A percentile compares a stretch with the other conserved stretches of the same genome.
phyloP scores from a whole-genome alignment of 2,888 invertebrate species.

The Drosophila subquinaria region DNA sequence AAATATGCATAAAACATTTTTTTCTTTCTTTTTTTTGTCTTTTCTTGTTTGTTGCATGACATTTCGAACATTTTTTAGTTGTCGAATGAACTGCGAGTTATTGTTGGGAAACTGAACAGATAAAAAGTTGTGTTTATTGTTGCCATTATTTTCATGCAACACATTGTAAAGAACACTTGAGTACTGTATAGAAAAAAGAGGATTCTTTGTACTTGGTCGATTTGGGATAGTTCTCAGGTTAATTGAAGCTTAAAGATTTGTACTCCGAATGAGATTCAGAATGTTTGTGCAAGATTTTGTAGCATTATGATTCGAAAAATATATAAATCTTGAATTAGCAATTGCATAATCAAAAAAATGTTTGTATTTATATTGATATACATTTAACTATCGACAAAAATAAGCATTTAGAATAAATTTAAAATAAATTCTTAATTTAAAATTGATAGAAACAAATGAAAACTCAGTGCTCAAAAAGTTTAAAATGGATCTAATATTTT shows the following conservation, averaged over 20 bases:
- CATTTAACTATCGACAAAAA: not conserved
- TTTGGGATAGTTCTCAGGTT: too few species aligned
- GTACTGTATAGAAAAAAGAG: too few species aligned
- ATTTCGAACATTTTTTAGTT: conserved; percentile 45
- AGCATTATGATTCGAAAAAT: too few species aligned
- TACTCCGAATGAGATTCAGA: not conserved
- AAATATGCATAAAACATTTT: conserved; percentile 57
- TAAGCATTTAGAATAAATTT: not conserved
- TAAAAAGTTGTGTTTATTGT: not conserved
- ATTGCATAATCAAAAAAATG: not conserved
- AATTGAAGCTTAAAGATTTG: too few species aligned
- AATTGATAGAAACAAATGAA: too few species aligned
- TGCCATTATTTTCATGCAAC: not conserved
- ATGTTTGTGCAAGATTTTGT: not conserved
- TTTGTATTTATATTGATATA: too few species aligned
- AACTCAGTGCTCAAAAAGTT: too few species aligned
- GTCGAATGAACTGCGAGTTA: conserved; percentile 31
- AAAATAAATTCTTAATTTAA: not conserved
- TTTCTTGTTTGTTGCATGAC: conserved; percentile 39
- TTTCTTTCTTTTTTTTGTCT: conserved; percentile 15
- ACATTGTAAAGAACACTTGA: not conserved
- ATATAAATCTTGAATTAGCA: not conserved
- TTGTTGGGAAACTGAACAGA: conserved; percentile 23
- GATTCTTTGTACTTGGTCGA: too few species aligned
- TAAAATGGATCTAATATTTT: too few species aligned